These are phyloP conservation scores for Bombus polaris DNA, from an alignment of 1,140 invertebrate genomes.

Conservation along the genomic window DNA sequence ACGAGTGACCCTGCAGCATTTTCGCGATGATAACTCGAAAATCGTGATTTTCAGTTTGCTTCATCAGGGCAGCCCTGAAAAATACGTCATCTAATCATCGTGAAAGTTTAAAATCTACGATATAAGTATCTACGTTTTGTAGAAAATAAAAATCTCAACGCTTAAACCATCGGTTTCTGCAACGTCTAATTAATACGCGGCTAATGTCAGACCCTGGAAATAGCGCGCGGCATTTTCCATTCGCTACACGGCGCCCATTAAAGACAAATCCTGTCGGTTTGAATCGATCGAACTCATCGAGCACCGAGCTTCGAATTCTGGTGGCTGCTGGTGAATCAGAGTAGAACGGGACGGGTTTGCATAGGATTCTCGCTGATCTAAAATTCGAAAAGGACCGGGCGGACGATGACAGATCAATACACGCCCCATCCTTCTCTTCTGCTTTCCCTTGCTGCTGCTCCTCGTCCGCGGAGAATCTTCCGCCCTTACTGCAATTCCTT, in stretches of 20 bases:
- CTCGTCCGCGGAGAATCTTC: slow-evolving; percentile 30
- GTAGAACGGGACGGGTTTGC: slow-evolving; percentile 54
- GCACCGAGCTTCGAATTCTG: slow-evolving; percentile 7
- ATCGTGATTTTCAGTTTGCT: no score
- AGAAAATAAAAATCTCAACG: no score
- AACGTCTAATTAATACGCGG: neutral
- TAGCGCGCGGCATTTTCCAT: slow-evolving; percentile 21
- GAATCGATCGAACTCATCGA: slow-evolving; percentile 54
- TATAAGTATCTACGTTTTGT: no score
- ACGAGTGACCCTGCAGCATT: no score
- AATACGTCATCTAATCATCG: no score
- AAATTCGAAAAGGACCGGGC: slow-evolving; percentile 66
- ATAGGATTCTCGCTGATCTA: slow-evolving; percentile 67
- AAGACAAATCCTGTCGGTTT: slow-evolving; percentile 49
- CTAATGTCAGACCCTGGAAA: neutral
- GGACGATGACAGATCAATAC: slow-evolving; percentile 70
- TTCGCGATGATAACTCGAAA: no score
- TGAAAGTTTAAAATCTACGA: no score
- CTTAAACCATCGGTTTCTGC: no score
- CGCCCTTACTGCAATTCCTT: slow-evolving; percentile 55
- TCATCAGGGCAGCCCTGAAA: no score
- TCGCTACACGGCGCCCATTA: slow-evolving; percentile 43
- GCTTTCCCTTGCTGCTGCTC: neutral
- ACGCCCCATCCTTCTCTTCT: slow-evolving; percentile 43
- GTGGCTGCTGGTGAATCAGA: neutral